Evolutionary conservation across 2,888 invertebrate species (phyloP).

Genomic region (Acheta domesticus): DNA sequence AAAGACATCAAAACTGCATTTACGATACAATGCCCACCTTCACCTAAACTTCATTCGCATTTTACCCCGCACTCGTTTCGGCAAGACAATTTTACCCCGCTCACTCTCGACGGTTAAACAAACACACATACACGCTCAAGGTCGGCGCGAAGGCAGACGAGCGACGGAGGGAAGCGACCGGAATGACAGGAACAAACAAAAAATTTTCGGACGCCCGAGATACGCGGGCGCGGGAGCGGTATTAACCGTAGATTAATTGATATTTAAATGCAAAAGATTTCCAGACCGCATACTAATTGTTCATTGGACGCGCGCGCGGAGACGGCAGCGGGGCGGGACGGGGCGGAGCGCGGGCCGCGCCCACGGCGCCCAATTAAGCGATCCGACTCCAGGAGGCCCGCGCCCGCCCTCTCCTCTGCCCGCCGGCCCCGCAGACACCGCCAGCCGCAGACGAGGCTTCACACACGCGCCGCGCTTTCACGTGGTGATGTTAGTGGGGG

Average conservation of each 20-base stretch:
- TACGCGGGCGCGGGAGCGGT: background rate
- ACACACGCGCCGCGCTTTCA: background rate
- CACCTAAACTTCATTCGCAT: too few species aligned
- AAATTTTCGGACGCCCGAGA: background rate
- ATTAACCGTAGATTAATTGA: background rate
- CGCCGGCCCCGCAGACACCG: background rate
- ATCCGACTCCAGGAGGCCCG: background rate
- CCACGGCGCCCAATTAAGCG: slow-evolving; percentile 6
- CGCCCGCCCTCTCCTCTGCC: background rate
- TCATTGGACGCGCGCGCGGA: background rate
- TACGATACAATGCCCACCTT: too few species aligned
- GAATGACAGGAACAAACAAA: background rate
- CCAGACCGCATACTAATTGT: slow-evolving; percentile 6
- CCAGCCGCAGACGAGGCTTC: background rate
- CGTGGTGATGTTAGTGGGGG: background rate
- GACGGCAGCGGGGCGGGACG: background rate
- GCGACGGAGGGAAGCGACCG: background rate
- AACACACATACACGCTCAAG: background rate
- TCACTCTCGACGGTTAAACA: background rate
- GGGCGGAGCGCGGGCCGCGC: background rate
- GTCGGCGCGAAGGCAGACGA: background rate
- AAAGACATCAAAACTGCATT: too few species aligned
- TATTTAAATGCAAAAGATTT: slow-evolving; percentile 9
- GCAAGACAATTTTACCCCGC: too few species aligned
- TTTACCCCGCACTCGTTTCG: too few species aligned